Base-by-base conservation (phyloP, 2,113 vertebrate genomes). In the Pardalotus punctatus region DNA sequence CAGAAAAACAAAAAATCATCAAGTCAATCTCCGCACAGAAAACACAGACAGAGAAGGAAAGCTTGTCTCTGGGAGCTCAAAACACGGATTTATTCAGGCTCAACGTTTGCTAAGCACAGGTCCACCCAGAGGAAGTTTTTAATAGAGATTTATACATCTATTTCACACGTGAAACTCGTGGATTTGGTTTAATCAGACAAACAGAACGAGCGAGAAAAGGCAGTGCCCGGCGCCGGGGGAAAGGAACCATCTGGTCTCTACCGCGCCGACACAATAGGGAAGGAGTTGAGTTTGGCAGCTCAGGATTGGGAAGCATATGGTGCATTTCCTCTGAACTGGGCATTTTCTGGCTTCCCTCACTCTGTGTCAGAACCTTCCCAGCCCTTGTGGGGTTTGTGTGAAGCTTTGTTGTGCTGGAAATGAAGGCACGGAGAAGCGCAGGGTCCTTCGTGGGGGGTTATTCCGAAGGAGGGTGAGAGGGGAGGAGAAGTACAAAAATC, bases 331-430 rank as follows among this genome's bases (percentile, higher is more conserved):
- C 81, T 9, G 6, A 42, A 29, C 64, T 12, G 83, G 86, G 82
- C 77, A 81, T 27, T 43, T 65, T 19, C 53, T 73, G 77, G 18
- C 76, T 79, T 13, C 43, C 65, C 83, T 56, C 25, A 2, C 53
- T 9, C 9, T 0, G 62, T n/a, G 79, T 19, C 86, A 77, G 25
- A 57, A 22, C 77, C 58, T 31, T 33, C 27, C 31, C 9, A 31
- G 79, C 24, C 71, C 66, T 28, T 0, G 33, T 0, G 27, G 1
- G 35, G 38, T 14, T 25, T 27, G 16, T 1, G 2, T 0, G 33
- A 22, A 40, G 69, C 25, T 57, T 2, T 64, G 35, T 17, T 4
- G 0, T 8, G 31, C 21, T 17, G 33, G 12, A 36, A 71, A 50
- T 4, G 16, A 38, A 81, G 58, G 31, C 15, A 0, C 0, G 4